These are phyloP conservation scores for Cephus pygmeus DNA, from an alignment of 2,888 invertebrate species.

Conservation along the genomic window DNA sequence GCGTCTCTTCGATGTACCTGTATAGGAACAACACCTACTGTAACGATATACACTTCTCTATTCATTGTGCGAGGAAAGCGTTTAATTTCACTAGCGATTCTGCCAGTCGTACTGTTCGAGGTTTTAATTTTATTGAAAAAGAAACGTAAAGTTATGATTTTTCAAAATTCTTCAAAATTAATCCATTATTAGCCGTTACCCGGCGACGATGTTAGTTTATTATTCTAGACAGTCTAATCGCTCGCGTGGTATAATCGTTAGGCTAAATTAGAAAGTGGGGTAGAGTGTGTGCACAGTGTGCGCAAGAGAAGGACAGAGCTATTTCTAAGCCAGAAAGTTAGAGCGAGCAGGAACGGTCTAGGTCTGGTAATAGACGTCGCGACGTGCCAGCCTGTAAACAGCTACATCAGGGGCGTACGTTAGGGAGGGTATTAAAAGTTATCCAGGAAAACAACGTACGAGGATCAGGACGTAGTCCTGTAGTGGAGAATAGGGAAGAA, in stretches of 20 bases:
- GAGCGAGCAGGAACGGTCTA: neutral
- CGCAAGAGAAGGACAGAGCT: neutral
- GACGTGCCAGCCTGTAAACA: constrained; percentile 49
- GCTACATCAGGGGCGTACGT: constrained; percentile 29
- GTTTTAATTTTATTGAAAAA: neutral
- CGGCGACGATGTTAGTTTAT: neutral
- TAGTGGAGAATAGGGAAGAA: neutral
- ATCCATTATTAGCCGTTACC: neutral
- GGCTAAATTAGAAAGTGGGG: neutral
- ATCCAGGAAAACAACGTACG: constrained; percentile 33
- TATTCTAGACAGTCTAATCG: neutral
- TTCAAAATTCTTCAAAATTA: neutral
- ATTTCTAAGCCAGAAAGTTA: neutral
- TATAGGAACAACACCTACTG: neutral
- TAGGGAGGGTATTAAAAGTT: constrained; percentile 46
- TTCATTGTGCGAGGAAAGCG: neutral
- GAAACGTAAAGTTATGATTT: neutral
- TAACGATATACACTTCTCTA: neutral
- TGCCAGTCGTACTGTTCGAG: neutral
- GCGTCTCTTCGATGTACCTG: constrained; percentile 4
- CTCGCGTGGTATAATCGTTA: neutral
- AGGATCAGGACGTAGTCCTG: neutral
- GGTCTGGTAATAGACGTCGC: neutral
- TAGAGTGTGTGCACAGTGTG: neutral
- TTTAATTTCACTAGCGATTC: neutral